A percentile compares a stretch with the other conserved stretches of the same genome.
These are phyloP conservation scores for Hyles euphorbiae DNA, from an alignment of 1,140 invertebrate genomes.

Conservation along the genomic window DNA sequence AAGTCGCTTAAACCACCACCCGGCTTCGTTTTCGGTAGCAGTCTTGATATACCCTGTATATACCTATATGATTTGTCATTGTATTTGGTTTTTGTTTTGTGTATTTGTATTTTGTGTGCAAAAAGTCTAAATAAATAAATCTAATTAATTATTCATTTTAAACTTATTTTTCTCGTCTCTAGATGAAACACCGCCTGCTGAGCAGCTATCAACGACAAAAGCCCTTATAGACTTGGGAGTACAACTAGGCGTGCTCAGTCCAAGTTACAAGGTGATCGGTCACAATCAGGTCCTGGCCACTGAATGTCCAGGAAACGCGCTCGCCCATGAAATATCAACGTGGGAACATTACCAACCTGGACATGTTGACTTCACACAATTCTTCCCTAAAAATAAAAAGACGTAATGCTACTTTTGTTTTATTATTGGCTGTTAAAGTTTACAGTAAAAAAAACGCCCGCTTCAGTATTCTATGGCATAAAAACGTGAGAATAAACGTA, in stretches of 20 bases:
- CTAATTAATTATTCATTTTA: background rate
- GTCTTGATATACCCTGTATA: no score
- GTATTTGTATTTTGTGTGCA: no score
- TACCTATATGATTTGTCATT: no score
- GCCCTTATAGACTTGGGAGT: slow-evolving; percentile 80
- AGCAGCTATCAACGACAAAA: slow-evolving; percentile 77
- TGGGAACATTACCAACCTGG: slow-evolving; percentile 76
- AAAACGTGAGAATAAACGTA: no score
- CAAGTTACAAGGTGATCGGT: slow-evolving; percentile 80
- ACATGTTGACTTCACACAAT: slow-evolving; percentile 9
- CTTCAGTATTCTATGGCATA: no score
- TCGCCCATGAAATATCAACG: slow-evolving; percentile 78
- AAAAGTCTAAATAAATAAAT: no score
- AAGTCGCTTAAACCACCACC: no score
- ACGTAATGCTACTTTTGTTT: slow-evolving; percentile 7
- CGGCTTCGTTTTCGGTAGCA: no score
- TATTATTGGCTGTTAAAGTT: background rate
- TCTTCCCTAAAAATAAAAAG: slow-evolving; percentile 6
- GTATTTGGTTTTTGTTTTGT: no score
- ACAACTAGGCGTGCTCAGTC: slow-evolving; percentile 72
- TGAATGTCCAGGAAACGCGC: slow-evolving; percentile 80
- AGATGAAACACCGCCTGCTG: slow-evolving; percentile 77
- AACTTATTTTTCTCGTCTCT: slow-evolving; percentile 19
- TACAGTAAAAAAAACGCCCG: no score
- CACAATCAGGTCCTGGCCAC: slow-evolving; percentile 82